phyloP scores from a whole-genome alignment of 2,797 vertebrate genomes.

The Setipinna tenuifilis region DNA sequence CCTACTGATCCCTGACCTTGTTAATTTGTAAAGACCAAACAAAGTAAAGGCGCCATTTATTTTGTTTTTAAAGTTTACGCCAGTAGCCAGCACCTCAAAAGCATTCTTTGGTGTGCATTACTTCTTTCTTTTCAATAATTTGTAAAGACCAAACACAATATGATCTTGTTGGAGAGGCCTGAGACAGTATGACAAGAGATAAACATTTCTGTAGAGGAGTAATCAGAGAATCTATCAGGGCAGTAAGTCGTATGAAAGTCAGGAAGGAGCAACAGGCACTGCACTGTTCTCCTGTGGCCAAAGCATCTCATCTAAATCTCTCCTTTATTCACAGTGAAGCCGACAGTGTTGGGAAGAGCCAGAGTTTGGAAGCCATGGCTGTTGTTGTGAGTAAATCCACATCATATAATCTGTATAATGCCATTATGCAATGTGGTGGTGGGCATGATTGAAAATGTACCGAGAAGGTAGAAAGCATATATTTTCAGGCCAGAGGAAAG shows the following conservation, averaged over 20 bases:
- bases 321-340: slow-evolving; percentile 42
- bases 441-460: neutral
- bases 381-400: slow-evolving; percentile 72
- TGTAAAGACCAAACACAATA: too few relatives aligned
- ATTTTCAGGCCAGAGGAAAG: neutral
- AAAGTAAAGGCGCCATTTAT: too few relatives aligned
- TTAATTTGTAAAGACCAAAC: neutral
- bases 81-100: too few relatives aligned
- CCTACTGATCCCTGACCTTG: neutral
- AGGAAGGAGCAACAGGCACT: neutral
- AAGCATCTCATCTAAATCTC: neutral
- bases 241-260: neutral
- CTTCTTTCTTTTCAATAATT: too few relatives aligned
- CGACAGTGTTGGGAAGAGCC: slow-evolving; percentile 46
- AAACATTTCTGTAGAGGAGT: neutral
- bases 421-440: neutral
- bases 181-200: too few relatives aligned
- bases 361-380: slow-evolving; percentile 69
- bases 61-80: too few relatives aligned
- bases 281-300: neutral
- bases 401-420: slow-evolving; percentile 11
- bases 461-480: neutral
- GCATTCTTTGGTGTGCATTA: too few relatives aligned
- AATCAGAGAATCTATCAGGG: neutral
- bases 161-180: too few relatives aligned